These are phyloP conservation scores for Merodon equestris DNA, from an alignment of 2,888 invertebrate species.

Conservation along the genomic window DNA sequence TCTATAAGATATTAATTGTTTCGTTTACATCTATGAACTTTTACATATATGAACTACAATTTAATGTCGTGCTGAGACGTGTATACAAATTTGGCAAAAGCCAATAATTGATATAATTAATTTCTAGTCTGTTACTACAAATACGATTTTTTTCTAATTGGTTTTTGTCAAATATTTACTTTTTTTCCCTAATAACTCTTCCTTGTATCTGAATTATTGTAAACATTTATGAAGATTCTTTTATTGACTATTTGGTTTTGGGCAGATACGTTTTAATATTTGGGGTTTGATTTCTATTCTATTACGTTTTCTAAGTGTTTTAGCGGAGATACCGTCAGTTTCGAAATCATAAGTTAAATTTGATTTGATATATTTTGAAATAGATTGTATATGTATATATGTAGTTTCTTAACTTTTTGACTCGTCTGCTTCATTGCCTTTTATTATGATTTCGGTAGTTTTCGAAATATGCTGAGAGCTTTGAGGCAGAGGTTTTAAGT, in stretches of 20 bases:
- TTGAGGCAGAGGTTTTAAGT: neutral
- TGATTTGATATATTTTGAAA: no score
- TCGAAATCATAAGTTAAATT: no score
- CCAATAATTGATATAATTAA: constrained; percentile 59
- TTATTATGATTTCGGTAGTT: no score
- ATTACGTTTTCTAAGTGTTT: constrained; percentile 3
- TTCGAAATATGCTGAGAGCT: no score
- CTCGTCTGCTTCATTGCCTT: no score
- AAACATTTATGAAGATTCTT: constrained; percentile 53
- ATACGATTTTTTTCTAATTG: constrained; percentile 22
- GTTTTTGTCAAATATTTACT: constrained; percentile 32
- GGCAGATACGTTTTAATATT: constrained; percentile 11
- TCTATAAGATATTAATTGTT: neutral
- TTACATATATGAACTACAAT: constrained; percentile 7
- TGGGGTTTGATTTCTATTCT: neutral
- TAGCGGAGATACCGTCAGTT: no score
- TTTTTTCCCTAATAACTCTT: constrained; percentile 58
- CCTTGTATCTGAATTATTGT: constrained; percentile 62
- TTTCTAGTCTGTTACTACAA: constrained; percentile 39
- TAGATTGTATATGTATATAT: no score
- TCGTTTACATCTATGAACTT: neutral
- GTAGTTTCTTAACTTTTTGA: no score
- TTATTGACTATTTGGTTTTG: constrained; percentile 24
- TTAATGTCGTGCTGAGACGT: constrained; percentile 66
- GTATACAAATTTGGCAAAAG: constrained; percentile 67